phyloP scores from a whole-genome alignment of 2,888 invertebrate species.

The Pheosia gnoma region DNA sequence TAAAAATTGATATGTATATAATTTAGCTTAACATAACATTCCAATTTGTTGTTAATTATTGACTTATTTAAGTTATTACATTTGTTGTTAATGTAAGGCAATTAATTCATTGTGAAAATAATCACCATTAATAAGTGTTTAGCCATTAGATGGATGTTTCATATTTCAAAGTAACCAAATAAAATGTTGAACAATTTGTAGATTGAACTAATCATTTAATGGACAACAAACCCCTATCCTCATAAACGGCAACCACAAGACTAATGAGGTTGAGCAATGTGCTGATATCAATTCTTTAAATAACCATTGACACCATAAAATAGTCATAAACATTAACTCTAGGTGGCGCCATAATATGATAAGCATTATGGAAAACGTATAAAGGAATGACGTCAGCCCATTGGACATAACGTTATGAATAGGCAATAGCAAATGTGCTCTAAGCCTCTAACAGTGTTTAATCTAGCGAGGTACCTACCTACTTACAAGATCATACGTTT shows the following conservation, averaged over 20 bases:
- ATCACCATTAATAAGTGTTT: too few relatives aligned
- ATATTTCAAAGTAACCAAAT: conserved; percentile 25
- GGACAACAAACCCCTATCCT: not conserved
- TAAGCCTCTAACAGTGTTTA: too few relatives aligned
- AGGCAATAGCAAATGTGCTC: too few relatives aligned
- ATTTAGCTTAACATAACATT: too few relatives aligned
- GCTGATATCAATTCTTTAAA: not conserved
- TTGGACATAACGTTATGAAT: too few relatives aligned
- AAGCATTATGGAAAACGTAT: not conserved
- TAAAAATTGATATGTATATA: too few relatives aligned
- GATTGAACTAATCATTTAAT: conserved; percentile 6
- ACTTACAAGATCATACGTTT: too few relatives aligned
- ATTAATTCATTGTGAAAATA: too few relatives aligned
- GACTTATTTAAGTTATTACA: too few relatives aligned
- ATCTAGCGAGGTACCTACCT: too few relatives aligned
- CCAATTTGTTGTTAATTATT: too few relatives aligned
- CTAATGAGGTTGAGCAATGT: not conserved
- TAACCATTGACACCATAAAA: not conserved
- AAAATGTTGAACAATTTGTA: conserved; percentile 32
- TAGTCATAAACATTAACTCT: not conserved
- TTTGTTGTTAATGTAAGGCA: too few relatives aligned
- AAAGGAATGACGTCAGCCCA: not conserved
- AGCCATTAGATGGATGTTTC: conserved; percentile 6
- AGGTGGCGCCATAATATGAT: not conserved
- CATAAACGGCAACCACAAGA: not conserved